Percentiles rank a stretch among this genome's conserved stretches.
phyloP scores from a whole-genome alignment of 2,797 vertebrate species.

The Avahi laniger region DNA sequence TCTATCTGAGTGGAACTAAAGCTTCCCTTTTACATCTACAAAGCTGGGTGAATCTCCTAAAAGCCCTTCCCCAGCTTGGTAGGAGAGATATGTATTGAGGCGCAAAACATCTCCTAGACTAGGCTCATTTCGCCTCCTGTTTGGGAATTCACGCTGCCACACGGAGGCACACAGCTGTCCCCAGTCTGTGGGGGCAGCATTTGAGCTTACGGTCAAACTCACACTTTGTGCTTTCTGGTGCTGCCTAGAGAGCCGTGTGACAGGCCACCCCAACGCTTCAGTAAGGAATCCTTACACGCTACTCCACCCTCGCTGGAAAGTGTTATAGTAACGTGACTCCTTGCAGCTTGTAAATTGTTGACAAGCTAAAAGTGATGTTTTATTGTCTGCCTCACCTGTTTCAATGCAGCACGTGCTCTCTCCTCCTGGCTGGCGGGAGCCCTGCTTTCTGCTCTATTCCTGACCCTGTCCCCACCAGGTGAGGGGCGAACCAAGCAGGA shows the following conservation, averaged over 20 bases:
- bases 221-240: background rate
- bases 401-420: accelerated
- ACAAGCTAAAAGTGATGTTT: background rate
- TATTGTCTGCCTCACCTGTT: background rate
- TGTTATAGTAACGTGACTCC: background rate
- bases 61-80: background rate
- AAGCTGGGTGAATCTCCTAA: background rate
- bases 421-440: background rate
- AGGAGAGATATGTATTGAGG: background rate
- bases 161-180: background rate
- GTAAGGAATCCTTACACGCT: background rate
- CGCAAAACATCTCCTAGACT: background rate
- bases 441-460: background rate
- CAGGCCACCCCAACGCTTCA: background rate
- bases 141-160: background rate
- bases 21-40: background rate
- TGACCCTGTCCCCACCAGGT: too few species aligned
- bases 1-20: background rate
- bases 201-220: background rate
- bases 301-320: background rate
- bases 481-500: background rate
- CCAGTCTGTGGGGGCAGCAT: background rate
- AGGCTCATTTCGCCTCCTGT: background rate
- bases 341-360: background rate
- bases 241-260: background rate